These are phyloP conservation scores for Chiloscyllium plagiosum DNA, from an alignment of 2,113 vertebrate species.

Conservation along the genomic window DNA sequence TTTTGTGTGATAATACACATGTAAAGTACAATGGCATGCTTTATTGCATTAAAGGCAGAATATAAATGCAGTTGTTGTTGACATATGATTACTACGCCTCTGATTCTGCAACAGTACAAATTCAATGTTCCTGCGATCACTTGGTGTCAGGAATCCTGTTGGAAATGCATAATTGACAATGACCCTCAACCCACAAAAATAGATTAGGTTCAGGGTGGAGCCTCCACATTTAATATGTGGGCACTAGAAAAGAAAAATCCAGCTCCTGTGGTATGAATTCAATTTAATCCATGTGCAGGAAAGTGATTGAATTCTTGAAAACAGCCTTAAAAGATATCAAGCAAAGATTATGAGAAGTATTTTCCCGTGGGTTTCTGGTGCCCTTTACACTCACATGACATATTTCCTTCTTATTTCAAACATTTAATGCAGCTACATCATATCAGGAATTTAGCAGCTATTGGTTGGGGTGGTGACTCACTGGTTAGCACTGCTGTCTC, in stretches of 20 bases:
- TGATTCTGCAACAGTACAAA: neutral
- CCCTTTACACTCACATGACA: conserved; percentile 49
- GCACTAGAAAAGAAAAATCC: neutral
- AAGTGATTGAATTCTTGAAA: neutral
- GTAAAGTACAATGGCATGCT: too few species aligned
- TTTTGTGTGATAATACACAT: too few species aligned
- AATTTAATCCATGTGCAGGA: conserved; percentile 14
- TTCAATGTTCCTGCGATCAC: neutral
- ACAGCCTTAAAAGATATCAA: conserved; percentile 35
- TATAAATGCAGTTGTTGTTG: too few species aligned
- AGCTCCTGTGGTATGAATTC: neutral
- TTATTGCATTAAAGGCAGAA: too few species aligned
- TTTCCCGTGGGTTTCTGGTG: conserved; percentile 66
- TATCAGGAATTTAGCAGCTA: conserved; percentile 44
- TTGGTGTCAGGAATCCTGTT: neutral
- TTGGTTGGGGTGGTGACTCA: neutral
- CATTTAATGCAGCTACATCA: conserved; percentile 54
- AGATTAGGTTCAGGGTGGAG: neutral
- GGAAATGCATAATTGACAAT: neutral
- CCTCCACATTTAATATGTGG: neutral
- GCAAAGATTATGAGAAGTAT: conserved; percentile 46
- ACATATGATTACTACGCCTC: neutral
- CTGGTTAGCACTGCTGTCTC: too few species aligned
- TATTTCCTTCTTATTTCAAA: conserved; percentile 55
- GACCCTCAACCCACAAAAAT: too few species aligned